Evolutionary conservation across 1,140 invertebrate species (phyloP), one percentile per base, ranked within the genome.

Genomic region (Solen grandis): DNA sequence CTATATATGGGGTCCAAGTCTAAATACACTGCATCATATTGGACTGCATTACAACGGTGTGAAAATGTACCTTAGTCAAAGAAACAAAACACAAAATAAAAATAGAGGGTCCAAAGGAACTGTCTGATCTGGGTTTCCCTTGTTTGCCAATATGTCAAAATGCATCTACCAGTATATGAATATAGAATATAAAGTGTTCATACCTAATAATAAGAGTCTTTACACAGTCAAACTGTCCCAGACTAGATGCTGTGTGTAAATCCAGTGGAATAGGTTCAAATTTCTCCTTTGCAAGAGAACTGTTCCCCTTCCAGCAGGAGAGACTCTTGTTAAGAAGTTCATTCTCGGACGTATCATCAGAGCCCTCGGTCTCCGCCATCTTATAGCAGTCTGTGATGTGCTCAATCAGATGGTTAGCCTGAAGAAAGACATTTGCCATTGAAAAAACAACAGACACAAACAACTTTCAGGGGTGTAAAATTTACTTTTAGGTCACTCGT

Each of bases 171-270:
- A n/a, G n/a, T n/a, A n/a, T n/a, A n/a, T n/a, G n/a, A n/a, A n/a
- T n/a, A n/a, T n/a, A n/a, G n/a, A n/a, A n/a, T n/a, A n/a, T 16
- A 66, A 65, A 76, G 54, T 27, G 2, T 62, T 19, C 16, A 41
- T 25, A 92, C 91, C 84, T 92, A 22, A 68, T 31, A 55, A 91
- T 90, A 55, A 90, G 84, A n/a, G 80, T 75, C 57, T 88, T 84
- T 2, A 92, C 91, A 78, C 87, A 88, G 13, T 93, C 92, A 82
- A 88, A 90, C 33, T 92, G 89, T 22, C 93, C 93, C 69, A 93
- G 91, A 75, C 92, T 93, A 31, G 91, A 90, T 5, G 92, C 92
- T 27, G 92, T 93, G 79, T 92, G 89, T 19, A 93, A 83, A 79
- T 93, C 93, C 13, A 92, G 81, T 5, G 88, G 86, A 16, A 90